Percentiles rank a stretch among this genome's conserved stretches.
These are phyloP conservation scores for Cynopterus brachyotis DNA, from an alignment of 2,113 vertebrate genomes.

Conservation along the genomic window DNA sequence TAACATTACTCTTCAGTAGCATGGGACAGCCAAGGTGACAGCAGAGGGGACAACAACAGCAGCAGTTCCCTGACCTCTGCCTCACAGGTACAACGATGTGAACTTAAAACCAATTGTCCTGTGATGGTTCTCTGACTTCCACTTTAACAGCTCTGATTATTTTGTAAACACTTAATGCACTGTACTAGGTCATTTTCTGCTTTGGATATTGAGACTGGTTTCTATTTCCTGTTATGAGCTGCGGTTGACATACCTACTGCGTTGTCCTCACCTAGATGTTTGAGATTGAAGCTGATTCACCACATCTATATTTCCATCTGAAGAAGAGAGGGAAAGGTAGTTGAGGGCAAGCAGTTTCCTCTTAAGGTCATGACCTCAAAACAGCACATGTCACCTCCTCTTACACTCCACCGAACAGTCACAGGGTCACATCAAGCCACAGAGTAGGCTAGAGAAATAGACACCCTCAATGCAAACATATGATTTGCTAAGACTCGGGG, in stretches of 20 bases:
- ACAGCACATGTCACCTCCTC: neutral
- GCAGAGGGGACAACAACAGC: neutral
- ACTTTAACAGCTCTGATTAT: neutral
- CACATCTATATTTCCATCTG: neutral
- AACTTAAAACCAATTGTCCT: neutral
- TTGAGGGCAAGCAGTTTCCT: neutral
- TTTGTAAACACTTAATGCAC: neutral
- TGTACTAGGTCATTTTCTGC: neutral
- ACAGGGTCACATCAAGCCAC: neutral
- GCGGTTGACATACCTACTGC: neutral
- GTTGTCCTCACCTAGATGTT: neutral
- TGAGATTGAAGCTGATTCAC: neutral
- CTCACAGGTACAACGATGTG: neutral
- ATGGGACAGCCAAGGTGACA: neutral
- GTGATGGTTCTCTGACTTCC: neutral
- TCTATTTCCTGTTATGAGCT: neutral
- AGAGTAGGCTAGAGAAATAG: neutral
- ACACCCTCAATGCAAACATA: neutral
- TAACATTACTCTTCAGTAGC: no score
- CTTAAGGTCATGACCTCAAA: neutral
- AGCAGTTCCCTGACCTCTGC: neutral
- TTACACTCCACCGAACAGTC: neutral
- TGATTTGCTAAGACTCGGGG: neutral
- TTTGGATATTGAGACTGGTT: neutral
- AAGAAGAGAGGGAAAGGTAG: neutral